Evolutionary conservation across 2,113 vertebrate genomes (phyloP).

Genomic region (Gavia stellata): DNA sequence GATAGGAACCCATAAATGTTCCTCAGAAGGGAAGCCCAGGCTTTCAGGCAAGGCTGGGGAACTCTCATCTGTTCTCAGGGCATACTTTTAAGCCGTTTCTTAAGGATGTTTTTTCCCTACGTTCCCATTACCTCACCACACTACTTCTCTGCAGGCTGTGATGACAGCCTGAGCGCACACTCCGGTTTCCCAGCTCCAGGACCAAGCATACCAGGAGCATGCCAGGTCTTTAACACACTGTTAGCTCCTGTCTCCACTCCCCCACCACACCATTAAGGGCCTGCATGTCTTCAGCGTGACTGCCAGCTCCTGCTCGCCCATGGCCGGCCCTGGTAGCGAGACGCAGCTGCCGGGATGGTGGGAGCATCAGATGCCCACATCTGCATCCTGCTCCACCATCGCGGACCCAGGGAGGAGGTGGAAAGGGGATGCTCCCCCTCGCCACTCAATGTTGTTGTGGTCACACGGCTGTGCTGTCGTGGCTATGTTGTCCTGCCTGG

Average conservation of each 20-base stretch:
- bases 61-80: neutral
- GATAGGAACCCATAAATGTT: neutral
- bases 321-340: rapidly evolving
- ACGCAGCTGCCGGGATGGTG: rapidly evolving
- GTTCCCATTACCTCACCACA: neutral
- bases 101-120: neutral
- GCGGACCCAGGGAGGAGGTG: neutral
- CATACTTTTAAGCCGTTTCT: neutral
- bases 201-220: neutral
- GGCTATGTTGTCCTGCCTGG: neutral
- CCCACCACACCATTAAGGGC: neutral
- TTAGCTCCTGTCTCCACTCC: neutral
- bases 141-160: neutral
- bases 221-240: neutral
- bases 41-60: neutral
- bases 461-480: neutral
- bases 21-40: neutral
- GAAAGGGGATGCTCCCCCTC: neutral
- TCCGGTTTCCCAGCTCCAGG: neutral
- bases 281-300: neutral
- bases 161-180: neutral
- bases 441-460: rapidly evolving
- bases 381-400: neutral
- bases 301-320: neutral
- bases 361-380: neutral